These are phyloP conservation scores for Gila robusta DNA, from an alignment of 2,797 vertebrate species.

Conservation along the genomic window DNA sequence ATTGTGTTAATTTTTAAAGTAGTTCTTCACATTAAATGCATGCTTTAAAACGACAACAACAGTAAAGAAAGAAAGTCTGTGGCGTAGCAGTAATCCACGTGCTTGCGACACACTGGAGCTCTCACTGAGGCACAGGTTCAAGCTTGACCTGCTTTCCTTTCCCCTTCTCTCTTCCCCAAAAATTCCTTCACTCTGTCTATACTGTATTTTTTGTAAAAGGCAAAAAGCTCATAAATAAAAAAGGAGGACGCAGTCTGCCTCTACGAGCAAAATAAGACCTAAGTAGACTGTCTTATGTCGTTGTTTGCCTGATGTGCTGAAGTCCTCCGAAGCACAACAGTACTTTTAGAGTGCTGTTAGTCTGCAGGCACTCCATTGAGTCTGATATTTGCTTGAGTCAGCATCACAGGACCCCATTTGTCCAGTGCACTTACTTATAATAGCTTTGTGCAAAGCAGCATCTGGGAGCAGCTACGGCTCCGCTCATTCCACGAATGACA, in stretches of 20 bases:
- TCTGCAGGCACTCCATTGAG: slow-evolving; percentile 40
- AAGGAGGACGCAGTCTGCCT: slow-evolving; percentile 11
- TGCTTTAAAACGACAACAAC: neutral
- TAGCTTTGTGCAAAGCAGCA: slow-evolving; percentile 54
- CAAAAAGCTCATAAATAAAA: slow-evolving; percentile 47
- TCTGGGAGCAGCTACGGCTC: slow-evolving; percentile 29
- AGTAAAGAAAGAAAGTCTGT: neutral
- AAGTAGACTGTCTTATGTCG: slow-evolving; percentile 14
- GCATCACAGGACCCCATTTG: slow-evolving; percentile 53
- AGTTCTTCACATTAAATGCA: neutral
- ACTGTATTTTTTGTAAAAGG: slow-evolving; percentile 35
- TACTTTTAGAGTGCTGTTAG: slow-evolving; percentile 52
- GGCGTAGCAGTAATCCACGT: neutral
- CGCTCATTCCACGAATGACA: slow-evolving; percentile 40
- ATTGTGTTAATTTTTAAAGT: neutral
- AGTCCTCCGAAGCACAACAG: slow-evolving; percentile 43
- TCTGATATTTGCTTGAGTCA: slow-evolving; percentile 62
- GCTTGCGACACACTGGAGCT: neutral
- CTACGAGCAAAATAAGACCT: slow-evolving; percentile 30
- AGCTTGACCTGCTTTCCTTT: slow-evolving; percentile 12
- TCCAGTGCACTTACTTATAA: slow-evolving; percentile 57
- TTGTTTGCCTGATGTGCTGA: slow-evolving; percentile 46
- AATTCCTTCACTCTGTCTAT: neutral
- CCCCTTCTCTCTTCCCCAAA: neutral
- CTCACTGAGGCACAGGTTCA: neutral